Conservation (phyloP, 2,797 vertebrate species). For the Natrix natrix region DNA sequence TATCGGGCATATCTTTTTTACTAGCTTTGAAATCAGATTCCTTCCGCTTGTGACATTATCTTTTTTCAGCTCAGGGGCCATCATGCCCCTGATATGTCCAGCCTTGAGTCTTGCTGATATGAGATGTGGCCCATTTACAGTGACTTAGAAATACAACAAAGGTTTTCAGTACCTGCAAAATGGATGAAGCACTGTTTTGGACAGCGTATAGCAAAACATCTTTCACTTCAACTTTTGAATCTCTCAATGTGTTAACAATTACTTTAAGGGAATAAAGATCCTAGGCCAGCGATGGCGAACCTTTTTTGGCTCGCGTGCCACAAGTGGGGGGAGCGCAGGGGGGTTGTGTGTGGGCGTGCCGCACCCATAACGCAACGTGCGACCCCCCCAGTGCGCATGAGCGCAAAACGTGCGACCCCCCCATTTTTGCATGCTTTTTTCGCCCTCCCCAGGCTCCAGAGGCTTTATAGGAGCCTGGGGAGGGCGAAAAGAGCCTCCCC, state of each 20-base stretch:
- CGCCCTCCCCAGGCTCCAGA: no score
- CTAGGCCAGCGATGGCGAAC: not conserved
- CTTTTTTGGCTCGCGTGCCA: no score
- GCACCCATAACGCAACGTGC: no score
- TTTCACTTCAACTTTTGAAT: constrained; percentile 55
- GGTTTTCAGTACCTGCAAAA: constrained; percentile 52
- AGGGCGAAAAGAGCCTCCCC: no score
- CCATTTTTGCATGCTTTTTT: no score
- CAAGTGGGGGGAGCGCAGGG: no score
- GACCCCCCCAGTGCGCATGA: no score
- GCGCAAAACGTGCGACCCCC: no score
- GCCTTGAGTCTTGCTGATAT: constrained; percentile 24
- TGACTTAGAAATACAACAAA: constrained; percentile 40
- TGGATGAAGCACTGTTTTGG: constrained; percentile 33
- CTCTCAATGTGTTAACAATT: not conserved
- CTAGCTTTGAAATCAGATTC: constrained; percentile 47
- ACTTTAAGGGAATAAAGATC: constrained; percentile 22
- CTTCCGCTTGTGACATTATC: constrained; percentile 28
- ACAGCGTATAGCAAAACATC: constrained; percentile 26
- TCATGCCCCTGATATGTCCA: constrained; percentile 41
- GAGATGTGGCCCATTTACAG: constrained; percentile 49
- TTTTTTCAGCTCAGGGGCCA: constrained; percentile 39
- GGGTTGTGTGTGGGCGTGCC: no score
- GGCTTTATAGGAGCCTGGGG: no score
- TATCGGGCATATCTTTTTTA: constrained; percentile 35